Evolutionary conservation across 1,140 invertebrate species (phyloP).

Genomic region (Tetragonula clypearis): DNA sequence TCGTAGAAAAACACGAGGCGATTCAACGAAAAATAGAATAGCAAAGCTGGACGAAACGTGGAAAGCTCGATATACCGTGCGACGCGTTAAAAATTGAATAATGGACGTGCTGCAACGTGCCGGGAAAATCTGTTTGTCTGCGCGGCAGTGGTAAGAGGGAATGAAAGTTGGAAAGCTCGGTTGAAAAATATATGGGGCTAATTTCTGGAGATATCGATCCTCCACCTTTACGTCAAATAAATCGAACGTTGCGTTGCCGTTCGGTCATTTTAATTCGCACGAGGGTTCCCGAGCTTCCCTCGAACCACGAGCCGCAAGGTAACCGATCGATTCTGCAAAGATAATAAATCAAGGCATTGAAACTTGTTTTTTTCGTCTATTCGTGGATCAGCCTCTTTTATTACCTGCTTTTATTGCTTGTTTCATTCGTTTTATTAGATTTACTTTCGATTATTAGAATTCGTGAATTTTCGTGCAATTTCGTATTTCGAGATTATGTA

Average conservation of each 20-base stretch:
- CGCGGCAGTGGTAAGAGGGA: background rate
- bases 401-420: background rate
- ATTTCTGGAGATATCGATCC: slow-evolving; percentile 23
- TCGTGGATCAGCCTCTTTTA: background rate
- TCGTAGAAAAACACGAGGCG: background rate
- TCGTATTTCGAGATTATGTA: too few relatives aligned
- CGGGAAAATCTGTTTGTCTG: background rate
- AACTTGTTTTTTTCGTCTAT: background rate
- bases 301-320: background rate
- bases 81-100: background rate
- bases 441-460: background rate
- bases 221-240: slow-evolving; percentile 26
- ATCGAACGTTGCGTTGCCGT: background rate
- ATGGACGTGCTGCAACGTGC: background rate
- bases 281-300: background rate
- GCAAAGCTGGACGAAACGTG: too few relatives aligned
- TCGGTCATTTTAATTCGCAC: slow-evolving; percentile 18
- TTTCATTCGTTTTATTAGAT: background rate
- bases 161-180: background rate
- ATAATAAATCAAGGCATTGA: slow-evolving; percentile 22
- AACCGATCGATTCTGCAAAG: slow-evolving; percentile 14
- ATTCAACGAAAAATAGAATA: background rate
- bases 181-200: slow-evolving; percentile 23
- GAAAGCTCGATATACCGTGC: background rate
- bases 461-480: too few relatives aligned